Evolutionary conservation across 92 coral and sea anemone genomes (phyloP), one percentile per base, ranked within the genome.

Genomic region (Phenganax marumi): DNA sequence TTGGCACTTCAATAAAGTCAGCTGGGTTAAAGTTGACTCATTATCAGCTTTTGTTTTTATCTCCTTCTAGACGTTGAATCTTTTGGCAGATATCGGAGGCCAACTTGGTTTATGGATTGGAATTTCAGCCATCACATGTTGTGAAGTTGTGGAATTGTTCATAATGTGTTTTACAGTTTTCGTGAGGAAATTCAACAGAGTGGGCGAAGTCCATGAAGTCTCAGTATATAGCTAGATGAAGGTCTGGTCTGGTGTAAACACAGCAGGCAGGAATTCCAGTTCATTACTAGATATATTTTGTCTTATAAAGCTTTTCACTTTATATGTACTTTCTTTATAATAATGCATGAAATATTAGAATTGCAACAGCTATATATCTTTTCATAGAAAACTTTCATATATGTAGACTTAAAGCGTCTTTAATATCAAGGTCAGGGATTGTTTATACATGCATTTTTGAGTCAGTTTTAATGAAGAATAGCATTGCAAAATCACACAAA

Each of bases 41-140:
- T 13, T 3, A 56, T 13, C 7, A 56, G 21, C 16, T 56, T 56
- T 7, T 0, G 26, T 63, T 10, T 63, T 16, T 63, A 18, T 7
- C 22, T 72, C 19, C 17, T 72, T 72, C 33, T 52, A 72, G 77
- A 51, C 21, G 25, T 48, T 72, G 3, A 72, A 72, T 49, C 50
- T 72, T 12, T 33, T 72, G 60, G 77, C 77, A 13, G 77, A 72
- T n/a, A 72, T 72, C 23, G 77, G 77, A 49, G 77, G 77, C 6
- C 58, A 48, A 51, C 39, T 72, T 46, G 77, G 77, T 50, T 51
- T 72, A 24, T 72, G 77, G 77, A 72, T 72, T 16, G 77, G 77
- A 10, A 51, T 72, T 16, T 72, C 77, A 16, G 77, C 50, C 10
- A 72, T 72, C 6, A 72, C 77, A 46, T 46, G 49, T 52, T 72